These are phyloP conservation scores for Phaonia tiefii DNA, from an alignment of 2,888 invertebrate genomes.

Conservation along the genomic window DNA sequence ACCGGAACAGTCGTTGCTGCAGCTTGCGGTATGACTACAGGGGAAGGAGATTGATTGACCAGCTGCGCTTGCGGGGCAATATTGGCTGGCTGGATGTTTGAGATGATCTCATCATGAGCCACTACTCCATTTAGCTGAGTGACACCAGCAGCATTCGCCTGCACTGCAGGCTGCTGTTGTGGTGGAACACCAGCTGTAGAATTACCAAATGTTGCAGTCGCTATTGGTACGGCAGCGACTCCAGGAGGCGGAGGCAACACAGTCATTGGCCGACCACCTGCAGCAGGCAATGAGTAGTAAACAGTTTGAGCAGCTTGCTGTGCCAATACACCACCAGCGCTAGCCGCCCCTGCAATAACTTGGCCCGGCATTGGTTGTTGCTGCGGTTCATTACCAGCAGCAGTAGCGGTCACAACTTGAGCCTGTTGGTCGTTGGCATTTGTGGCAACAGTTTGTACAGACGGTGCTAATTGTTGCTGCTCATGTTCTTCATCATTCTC, in stretches of 20 bases:
- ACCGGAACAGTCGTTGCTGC: conserved; percentile 78
- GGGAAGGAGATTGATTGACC: conserved; percentile 79
- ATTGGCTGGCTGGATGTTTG: conserved; percentile 65
- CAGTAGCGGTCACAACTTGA: conserved; percentile 69
- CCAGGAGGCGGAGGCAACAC: conserved; percentile 75
- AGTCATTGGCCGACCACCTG: conserved; percentile 75
- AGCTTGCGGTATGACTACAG: conserved; percentile 77
- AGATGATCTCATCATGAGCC: conserved; percentile 79
- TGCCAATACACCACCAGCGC: conserved; percentile 66
- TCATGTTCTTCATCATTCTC: conserved; percentile 79
- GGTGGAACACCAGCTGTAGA: conserved; percentile 66
- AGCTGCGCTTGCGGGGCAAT: conserved; percentile 73
- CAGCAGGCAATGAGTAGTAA: conserved; percentile 77
- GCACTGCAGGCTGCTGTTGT: conserved; percentile 69
- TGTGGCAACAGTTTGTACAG: conserved; percentile 51
- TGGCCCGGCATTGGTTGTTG: conserved; percentile 67
- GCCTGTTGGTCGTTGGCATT: conserved; percentile 69
- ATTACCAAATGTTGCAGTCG: conserved; percentile 72
- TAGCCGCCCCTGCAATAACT: conserved; percentile 65
- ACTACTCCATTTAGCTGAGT: conserved; percentile 79
- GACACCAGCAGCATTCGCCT: conserved; percentile 70
- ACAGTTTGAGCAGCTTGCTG: conserved; percentile 72
- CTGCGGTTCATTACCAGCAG: conserved; percentile 56
- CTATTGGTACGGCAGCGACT: conserved; percentile 73
- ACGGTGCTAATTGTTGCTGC: conserved; percentile 68